Evolutionary conservation across 2,888 invertebrate species (phyloP), one percentile per base, ranked within the genome.

Genomic region (Leptopilina myrica): DNA sequence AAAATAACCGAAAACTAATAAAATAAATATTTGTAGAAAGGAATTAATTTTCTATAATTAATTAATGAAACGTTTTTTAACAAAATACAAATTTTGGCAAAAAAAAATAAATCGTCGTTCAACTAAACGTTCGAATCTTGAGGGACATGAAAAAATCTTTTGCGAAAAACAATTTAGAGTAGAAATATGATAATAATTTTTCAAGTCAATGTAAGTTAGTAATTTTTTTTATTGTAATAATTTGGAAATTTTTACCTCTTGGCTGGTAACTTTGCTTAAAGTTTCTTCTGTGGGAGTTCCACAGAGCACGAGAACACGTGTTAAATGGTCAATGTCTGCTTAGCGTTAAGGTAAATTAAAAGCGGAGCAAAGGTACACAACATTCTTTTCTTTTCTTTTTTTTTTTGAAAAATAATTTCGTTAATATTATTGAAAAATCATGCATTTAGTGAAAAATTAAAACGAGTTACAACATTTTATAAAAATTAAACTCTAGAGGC

Each of bases 261-360:
- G 95, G 90, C 97, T 97, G 91, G 95, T 96, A 92, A 97, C 97
- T 94, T 97, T 97, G 92, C 94, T 94, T 92, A 97, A 93, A 85
- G 97, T 95, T 90, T 96, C 96, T 91, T 95, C 95, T 89, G 95
- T 95, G 84, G 97, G 98, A 85, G 96, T 97, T 85, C 98, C 98
- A 92, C 97, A 96, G 89, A 98, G 93, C 91, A 95, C 94, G 93
- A 98, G 94, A 91, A 98, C 97, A 92, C 96, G 95, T 88, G 96
- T 96, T 93, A 97, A 94, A 92, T 97, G 97, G 92, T 97, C 97
- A 93, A 97, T 96, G 94, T 97, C 97, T 97, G 94, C 87, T 86
- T 87, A 88, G 87, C 85, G 91, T 91, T 91, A 91, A 91, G 91
- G 91, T 88, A 87, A 87, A 81, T 82, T 82, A 85, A 86, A 73